Evolutionary conservation across 2,888 invertebrate species (phyloP).

Genomic region (Scrobipalpa atriplicella): DNA sequence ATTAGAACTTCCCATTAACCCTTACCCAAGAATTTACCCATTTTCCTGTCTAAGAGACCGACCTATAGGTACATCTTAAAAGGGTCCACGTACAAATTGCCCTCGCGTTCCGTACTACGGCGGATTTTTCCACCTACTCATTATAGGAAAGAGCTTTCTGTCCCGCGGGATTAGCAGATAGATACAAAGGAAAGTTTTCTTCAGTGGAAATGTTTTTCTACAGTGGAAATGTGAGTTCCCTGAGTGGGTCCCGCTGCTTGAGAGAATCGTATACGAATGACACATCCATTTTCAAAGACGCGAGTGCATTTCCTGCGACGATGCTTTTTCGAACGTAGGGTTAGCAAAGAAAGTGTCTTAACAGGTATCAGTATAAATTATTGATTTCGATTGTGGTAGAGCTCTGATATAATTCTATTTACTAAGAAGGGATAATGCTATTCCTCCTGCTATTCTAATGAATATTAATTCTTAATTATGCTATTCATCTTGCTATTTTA

Average conservation of each 20-base stretch:
- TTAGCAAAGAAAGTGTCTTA: conserved; percentile 3
- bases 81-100: conserved; percentile 19
- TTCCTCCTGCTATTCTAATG: too few relatives aligned
- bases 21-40: conserved; percentile 7
- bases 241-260: conserved; percentile 36
- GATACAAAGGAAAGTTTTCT: not conserved
- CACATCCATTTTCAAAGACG: conserved; percentile 55
- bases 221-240: conserved; percentile 20
- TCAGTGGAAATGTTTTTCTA: not conserved
- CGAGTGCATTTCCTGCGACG: conserved; percentile 62
- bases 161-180: conserved; percentile 44
- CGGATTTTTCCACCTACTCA: conserved; percentile 29
- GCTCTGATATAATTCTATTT: too few relatives aligned
- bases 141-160: conserved; percentile 62
- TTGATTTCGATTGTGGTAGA: too few relatives aligned
- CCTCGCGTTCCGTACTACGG: conserved; percentile 15
- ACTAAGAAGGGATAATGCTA: too few relatives aligned
- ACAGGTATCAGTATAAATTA: too few relatives aligned
- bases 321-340: conserved; percentile 16
- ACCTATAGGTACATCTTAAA: conserved; percentile 7
- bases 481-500: too few relatives aligned
- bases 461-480: too few relatives aligned
- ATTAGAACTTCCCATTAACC: not conserved
- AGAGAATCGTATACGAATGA: conserved; percentile 57
- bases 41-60: not conserved